A percentile compares a stretch with the other conserved stretches of the same genome.
phyloP scores from a whole-genome alignment of 2,797 vertebrate species.

The Notoglanidium macrostoma region DNA sequence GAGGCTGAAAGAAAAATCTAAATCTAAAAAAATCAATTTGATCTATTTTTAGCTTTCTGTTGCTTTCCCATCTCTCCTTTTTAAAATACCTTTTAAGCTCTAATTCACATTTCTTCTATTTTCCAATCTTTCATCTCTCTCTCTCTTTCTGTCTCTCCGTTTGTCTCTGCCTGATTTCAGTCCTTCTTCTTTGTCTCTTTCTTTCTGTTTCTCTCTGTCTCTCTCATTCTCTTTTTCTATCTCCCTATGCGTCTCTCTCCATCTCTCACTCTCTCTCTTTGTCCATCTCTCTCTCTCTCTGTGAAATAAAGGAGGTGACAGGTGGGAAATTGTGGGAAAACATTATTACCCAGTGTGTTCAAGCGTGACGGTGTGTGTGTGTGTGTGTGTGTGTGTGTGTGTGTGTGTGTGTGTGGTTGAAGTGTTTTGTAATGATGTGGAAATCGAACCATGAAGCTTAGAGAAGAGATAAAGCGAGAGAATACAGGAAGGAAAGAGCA shows the following conservation, averaged over 20 bases:
- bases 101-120: background rate
- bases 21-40: no score
- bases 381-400: background rate
- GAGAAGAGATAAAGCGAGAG: no score
- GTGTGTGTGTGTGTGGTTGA: background rate
- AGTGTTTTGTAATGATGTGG: no score
- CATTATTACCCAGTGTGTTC: slow-evolving; percentile 22
- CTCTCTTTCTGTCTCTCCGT: background rate
- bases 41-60: no score
- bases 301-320: slow-evolving; percentile 29
- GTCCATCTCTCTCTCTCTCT: no score
- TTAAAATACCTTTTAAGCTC: background rate
- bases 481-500: no score
- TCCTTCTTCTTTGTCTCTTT: background rate
- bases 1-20: background rate
- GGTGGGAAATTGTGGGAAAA: slow-evolving; percentile 38
- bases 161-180: no score
- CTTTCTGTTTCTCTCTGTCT: slow-evolving; percentile 12
- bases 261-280: background rate
- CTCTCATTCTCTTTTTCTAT: background rate
- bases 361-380: slow-evolving; percentile 18
- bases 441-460: no score
- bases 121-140: background rate
- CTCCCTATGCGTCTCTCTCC: background rate
- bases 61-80: no score